A percentile compares a stretch with the other conserved stretches of the same genome.
These are phyloP conservation scores for Microhierax caerulescens DNA, from an alignment of 2,797 vertebrate genomes.

Conservation along the genomic window DNA sequence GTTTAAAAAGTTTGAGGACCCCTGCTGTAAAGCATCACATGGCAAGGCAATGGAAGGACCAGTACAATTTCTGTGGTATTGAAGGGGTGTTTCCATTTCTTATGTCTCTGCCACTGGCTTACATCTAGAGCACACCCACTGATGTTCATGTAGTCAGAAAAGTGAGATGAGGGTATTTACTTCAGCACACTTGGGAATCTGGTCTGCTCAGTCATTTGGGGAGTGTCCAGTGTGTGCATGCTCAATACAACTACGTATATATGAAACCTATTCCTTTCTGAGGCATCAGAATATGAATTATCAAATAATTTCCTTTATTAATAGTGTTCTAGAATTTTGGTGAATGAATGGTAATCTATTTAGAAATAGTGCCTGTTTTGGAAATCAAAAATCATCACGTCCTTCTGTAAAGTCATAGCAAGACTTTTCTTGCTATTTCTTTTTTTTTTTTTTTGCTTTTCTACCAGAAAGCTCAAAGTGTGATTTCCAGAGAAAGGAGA, in stretches of 20 bases:
- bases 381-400: neutral
- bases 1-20: too few relatives aligned
- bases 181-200: neutral
- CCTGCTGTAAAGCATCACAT: neutral
- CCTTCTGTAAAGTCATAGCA: neutral
- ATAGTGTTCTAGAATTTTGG: neutral
- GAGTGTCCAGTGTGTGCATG: neutral
- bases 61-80: neutral
- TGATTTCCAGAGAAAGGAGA: neutral
- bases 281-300: neutral
- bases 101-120: neutral
- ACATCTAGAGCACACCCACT: neutral
- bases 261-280: neutral
- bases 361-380: neutral
- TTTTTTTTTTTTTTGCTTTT: too few relatives aligned
- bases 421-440: too few relatives aligned
- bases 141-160: neutral
- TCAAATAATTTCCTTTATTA: neutral
- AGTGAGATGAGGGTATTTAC: neutral
- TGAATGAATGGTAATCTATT: neutral
- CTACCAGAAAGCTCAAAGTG: neutral
- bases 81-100: neutral
- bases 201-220: neutral
- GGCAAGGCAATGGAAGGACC: neutral
- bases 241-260: neutral